A percentile compares a stretch with the other conserved stretches of the same genome.
These are phyloP conservation scores for Lagothrix lagotricha DNA, from an alignment of 2,797 vertebrate genomes.

Conservation along the genomic window DNA sequence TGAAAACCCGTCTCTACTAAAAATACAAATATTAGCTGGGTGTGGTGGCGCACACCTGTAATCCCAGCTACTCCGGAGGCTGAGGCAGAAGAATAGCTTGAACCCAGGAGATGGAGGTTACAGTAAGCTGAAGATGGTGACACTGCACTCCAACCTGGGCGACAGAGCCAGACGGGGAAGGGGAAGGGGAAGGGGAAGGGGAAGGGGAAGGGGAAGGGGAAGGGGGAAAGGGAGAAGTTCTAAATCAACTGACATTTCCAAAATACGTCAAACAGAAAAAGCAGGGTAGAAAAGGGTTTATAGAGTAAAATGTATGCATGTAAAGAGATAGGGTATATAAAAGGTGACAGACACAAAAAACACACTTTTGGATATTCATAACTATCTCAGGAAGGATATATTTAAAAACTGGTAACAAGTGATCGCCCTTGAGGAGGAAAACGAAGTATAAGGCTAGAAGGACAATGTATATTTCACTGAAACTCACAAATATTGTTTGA, in stretches of 20 bases:
- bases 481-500: background rate
- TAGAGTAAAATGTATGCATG: too few species aligned
- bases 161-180: too few species aligned
- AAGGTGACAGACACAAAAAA: background rate
- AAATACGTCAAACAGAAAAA: background rate
- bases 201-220: too few species aligned
- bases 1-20: too few species aligned
- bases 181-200: too few species aligned
- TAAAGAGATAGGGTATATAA: background rate
- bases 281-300: background rate
- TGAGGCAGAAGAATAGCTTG: too few species aligned
- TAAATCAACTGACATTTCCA: background rate
- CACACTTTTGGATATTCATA: background rate
- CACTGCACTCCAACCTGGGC: too few species aligned
- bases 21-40: too few species aligned
- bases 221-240: background rate
- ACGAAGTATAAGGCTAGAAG: background rate
- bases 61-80: too few species aligned
- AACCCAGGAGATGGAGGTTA: too few species aligned
- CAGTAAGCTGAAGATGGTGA: too few species aligned
- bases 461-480: background rate
- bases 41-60: too few species aligned
- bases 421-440: background rate
- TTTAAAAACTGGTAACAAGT: background rate
- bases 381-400: background rate